Conservation (phyloP, 2,797 vertebrate species). For the Cynodonichthys magdalenae region DNA sequence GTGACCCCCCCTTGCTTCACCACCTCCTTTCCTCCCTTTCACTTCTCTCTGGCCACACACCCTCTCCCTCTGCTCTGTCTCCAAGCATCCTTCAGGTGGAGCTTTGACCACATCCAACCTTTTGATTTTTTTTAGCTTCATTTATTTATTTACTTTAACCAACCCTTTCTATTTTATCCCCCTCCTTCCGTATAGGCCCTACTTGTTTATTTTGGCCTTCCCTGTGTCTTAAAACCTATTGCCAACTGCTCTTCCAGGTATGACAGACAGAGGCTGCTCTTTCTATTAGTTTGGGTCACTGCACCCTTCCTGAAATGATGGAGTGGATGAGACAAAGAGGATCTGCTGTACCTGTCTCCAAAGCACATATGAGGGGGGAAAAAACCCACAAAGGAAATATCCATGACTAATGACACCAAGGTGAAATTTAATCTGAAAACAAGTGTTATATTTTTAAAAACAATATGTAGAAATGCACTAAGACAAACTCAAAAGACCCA, state of each 20-base stretch:
- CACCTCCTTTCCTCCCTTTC: slow-evolving; percentile 43
- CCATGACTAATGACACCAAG: slow-evolving; percentile 28
- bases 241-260: slow-evolving; percentile 69
- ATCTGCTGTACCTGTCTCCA: slow-evolving; percentile 24
- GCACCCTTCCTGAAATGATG: slow-evolving; percentile 46
- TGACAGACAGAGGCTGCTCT: slow-evolving; percentile 83
- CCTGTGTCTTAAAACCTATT: slow-evolving; percentile 32
- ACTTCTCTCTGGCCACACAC: slow-evolving; percentile 50
- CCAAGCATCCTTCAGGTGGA: slow-evolving; percentile 42
- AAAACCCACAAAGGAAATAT: neutral
- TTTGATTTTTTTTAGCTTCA: slow-evolving; percentile 5
- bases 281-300: slow-evolving; percentile 77
- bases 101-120: slow-evolving; percentile 22
- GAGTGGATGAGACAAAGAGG: slow-evolving; percentile 31
- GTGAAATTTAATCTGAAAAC: neutral
- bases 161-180: neutral
- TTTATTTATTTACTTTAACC: neutral
- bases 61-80: slow-evolving; percentile 25
- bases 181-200: neutral
- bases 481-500: slow-evolving; percentile 21
- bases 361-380: slow-evolving; percentile 29
- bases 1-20: slow-evolving; percentile 32
- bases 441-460: neutral
- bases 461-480: slow-evolving; percentile 6
- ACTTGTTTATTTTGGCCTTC: slow-evolving; percentile 8